These are phyloP conservation scores for Cenopis cana DNA, from an alignment of 2,888 invertebrate species.

Conservation along the genomic window DNA sequence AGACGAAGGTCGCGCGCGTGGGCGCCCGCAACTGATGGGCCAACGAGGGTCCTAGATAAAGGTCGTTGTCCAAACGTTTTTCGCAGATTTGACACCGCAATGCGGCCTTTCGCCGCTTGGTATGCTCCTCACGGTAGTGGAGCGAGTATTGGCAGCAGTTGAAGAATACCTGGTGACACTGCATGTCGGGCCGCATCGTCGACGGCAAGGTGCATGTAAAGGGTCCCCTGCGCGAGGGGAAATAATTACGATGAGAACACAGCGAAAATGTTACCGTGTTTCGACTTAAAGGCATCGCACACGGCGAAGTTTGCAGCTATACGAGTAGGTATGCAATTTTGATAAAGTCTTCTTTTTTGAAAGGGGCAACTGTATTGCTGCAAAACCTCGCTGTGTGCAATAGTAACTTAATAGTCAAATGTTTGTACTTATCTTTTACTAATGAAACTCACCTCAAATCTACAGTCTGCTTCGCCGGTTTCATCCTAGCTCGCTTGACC, in stretches of 20 bases:
- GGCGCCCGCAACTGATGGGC: constrained; percentile 54
- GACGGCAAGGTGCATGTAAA: constrained; percentile 78
- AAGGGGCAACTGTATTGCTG: background rate
- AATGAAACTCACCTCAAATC: constrained; percentile 65
- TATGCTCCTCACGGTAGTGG: constrained; percentile 79
- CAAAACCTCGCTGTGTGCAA: background rate
- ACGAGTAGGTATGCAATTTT: too few relatives aligned
- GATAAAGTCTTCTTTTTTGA: background rate
- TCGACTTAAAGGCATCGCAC: too few relatives aligned
- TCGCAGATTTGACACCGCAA: constrained; percentile 81
- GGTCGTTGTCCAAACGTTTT: constrained; percentile 71
- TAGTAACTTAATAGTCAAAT: background rate
- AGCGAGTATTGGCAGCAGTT: constrained; percentile 80
- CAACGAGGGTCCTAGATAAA: constrained; percentile 53
- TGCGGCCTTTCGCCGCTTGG: constrained; percentile 77
- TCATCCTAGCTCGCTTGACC: constrained; percentile 58
- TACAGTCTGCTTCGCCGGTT: constrained; percentile 64
- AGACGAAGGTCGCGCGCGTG: constrained; percentile 61
- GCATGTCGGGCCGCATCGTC: constrained; percentile 66
- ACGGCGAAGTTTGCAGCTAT: too few relatives aligned
- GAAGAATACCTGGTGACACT: constrained; percentile 77
- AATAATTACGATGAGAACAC: constrained; percentile 17
- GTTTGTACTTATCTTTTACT: background rate
- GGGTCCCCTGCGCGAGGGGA: constrained; percentile 66
- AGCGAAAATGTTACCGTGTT: background rate